phyloP scores from a whole-genome alignment of 2,888 invertebrate genomes.

The Sinelater perroti region DNA sequence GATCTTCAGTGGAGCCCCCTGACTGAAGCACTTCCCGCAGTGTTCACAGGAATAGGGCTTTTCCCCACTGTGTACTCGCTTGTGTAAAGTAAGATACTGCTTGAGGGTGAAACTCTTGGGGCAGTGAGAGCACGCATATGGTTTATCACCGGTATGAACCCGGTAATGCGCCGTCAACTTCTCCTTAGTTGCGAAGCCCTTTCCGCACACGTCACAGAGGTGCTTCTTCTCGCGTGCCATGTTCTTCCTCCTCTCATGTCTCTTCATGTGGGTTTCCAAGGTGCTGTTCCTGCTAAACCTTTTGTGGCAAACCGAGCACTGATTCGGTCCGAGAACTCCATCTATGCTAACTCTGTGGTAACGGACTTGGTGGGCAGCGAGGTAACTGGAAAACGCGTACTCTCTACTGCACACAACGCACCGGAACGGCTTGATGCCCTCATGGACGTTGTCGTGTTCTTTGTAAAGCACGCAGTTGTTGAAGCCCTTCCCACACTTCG shows the following conservation, averaged over 20 bases:
- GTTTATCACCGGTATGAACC: slow-evolving; percentile 55
- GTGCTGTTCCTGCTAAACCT: slow-evolving; percentile 52
- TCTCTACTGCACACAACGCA: slow-evolving; percentile 65
- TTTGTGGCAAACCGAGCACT: slow-evolving; percentile 52
- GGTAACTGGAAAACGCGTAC: slow-evolving; percentile 62
- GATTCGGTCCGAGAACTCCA: slow-evolving; percentile 60
- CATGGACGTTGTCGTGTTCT: slow-evolving; percentile 66
- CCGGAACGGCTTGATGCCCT: slow-evolving; percentile 63
- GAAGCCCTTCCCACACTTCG: slow-evolving; percentile 66
- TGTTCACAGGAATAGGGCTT: slow-evolving; percentile 69
- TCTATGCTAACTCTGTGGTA: slow-evolving; percentile 56
- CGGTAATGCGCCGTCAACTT: slow-evolving; percentile 53
- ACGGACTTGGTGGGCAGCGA: slow-evolving; percentile 59
- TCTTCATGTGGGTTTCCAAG: slow-evolving; percentile 63
- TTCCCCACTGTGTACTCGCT: slow-evolving; percentile 70
- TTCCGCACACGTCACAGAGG: slow-evolving; percentile 56
- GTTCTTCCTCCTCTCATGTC: slow-evolving; percentile 59
- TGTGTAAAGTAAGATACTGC: slow-evolving; percentile 66
- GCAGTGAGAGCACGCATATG: slow-evolving; percentile 51
- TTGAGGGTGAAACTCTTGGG: slow-evolving; percentile 55
- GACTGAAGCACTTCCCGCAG: slow-evolving; percentile 71
- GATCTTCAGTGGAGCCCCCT: slow-evolving; percentile 68
- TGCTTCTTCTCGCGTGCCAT: slow-evolving; percentile 51
- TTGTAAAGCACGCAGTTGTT: slow-evolving; percentile 64
- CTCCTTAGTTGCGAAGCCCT: slow-evolving; percentile 53